These are phyloP conservation scores for Ferrisia virgata DNA, from an alignment of 2,888 invertebrate species.

Conservation along the genomic window DNA sequence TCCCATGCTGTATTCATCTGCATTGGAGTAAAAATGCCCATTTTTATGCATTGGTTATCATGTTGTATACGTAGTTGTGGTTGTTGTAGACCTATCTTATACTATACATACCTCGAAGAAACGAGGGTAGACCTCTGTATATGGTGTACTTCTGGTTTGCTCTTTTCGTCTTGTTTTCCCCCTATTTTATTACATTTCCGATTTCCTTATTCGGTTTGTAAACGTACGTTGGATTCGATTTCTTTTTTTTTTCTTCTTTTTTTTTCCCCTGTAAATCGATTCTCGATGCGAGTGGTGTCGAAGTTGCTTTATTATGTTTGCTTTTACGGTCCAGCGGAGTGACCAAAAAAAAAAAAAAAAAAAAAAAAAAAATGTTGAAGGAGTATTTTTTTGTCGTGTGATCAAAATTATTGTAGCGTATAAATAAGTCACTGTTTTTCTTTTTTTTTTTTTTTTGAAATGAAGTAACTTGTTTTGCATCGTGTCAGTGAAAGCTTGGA, in stretches of 20 bases:
- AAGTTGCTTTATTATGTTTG: neutral
- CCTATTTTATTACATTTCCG: conserved; percentile 5
- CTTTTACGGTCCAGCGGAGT: neutral
- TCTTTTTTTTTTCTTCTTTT: neutral
- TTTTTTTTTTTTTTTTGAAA: neutral
- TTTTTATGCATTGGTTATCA: neutral
- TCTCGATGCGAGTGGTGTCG: neutral
- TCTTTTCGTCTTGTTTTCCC: neutral
- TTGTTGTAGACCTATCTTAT: no score
- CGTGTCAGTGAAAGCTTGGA: neutral
- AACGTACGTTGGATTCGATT: neutral
- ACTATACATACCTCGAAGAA: no score
- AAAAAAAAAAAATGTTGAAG: no score
- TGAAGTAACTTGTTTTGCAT: neutral
- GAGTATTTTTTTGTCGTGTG: neutral
- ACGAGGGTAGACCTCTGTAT: neutral
- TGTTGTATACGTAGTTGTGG: no score
- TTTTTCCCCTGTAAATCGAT: neutral
- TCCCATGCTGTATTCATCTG: neutral
- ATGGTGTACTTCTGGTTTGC: neutral
- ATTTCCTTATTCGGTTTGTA: neutral
- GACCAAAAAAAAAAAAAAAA: no score
- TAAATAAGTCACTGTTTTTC: no score
- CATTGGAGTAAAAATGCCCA: neutral
- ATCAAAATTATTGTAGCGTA: neutral